Conservation (phyloP, 2,113 vertebrate species). For the Origma solitaria region DNA sequence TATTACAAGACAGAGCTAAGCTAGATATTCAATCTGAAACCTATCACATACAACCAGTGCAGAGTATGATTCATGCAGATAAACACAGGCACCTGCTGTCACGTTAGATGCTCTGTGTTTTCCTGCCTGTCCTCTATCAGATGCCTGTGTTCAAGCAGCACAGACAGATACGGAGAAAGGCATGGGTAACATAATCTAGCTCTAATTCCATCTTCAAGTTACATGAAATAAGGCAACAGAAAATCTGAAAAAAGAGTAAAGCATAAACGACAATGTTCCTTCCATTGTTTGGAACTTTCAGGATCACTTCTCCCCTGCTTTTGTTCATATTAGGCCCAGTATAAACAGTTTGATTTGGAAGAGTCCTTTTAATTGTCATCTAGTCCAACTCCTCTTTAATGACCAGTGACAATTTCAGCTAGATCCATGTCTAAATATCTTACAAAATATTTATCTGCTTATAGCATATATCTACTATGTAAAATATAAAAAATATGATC, state of each 20-base stretch:
- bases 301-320: accelerated
- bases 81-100: not conserved
- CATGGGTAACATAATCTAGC: not conserved
- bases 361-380: not conserved
- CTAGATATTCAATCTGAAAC: not conserved
- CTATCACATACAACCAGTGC: not conserved
- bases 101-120: not conserved
- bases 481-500: not conserved
- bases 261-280: not conserved
- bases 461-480: not conserved
- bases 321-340: not conserved
- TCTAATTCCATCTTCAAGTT: not conserved
- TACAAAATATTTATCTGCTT: not conserved
- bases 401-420: not conserved
- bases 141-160: not conserved
- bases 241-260: not conserved
- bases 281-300: not conserved
- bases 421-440: not conserved
- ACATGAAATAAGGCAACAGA: not conserved
- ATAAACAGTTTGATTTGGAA: not conserved
- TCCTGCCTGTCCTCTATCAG: not conserved
- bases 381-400: not conserved
- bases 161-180: not conserved
- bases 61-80: not conserved
- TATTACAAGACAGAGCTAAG: not conserved